A percentile compares a stretch with the other conserved stretches of the same genome.
Conservation (phyloP, 2,797 vertebrate species). For the Parauchenoglanis ngamensis region DNA sequence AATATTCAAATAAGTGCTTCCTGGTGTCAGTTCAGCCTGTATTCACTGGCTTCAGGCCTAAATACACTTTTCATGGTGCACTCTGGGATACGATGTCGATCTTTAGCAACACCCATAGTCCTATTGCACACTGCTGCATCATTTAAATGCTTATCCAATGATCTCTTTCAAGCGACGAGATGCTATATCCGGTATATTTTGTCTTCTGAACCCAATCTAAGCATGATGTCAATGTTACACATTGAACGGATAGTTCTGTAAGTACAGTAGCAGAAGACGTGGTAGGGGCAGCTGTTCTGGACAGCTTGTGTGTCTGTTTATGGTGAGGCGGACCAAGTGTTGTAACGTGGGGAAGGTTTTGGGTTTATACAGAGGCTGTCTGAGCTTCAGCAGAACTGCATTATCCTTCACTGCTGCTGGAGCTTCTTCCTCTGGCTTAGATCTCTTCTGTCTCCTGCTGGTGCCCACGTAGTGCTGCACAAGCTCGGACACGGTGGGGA, state of each 20-base stretch:
- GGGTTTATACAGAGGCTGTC: conserved; percentile 77
- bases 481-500: conserved; percentile 87
- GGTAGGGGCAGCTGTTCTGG: conserved; percentile 85
- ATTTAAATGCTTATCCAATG: not conserved
- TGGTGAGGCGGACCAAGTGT: conserved; percentile 86
- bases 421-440: conserved; percentile 50
- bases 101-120: not conserved
- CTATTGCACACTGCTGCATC: not conserved
- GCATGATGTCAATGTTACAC: conserved; percentile 70
- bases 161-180: not conserved
- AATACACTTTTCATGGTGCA: conserved; percentile 7
- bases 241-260: conserved; percentile 91
- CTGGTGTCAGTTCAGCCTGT: not conserved
- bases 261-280: conserved; percentile 80
- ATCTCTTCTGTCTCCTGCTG: conserved; percentile 67
- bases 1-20: conserved; percentile 6
- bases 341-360: conserved; percentile 84
- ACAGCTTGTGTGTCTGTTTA: conserved; percentile 78
- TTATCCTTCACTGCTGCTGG: conserved; percentile 68
- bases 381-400: conserved; percentile 82
- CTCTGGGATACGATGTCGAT: not conserved
- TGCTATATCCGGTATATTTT: not conserved
- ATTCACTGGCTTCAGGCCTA: not conserved
- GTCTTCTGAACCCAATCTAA: not conserved
- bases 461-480: conserved; percentile 86